Evolutionary conservation across 2,113 vertebrate genomes (phyloP), one percentile per base, ranked within the genome.

Genomic region (Micromys minutus): DNA sequence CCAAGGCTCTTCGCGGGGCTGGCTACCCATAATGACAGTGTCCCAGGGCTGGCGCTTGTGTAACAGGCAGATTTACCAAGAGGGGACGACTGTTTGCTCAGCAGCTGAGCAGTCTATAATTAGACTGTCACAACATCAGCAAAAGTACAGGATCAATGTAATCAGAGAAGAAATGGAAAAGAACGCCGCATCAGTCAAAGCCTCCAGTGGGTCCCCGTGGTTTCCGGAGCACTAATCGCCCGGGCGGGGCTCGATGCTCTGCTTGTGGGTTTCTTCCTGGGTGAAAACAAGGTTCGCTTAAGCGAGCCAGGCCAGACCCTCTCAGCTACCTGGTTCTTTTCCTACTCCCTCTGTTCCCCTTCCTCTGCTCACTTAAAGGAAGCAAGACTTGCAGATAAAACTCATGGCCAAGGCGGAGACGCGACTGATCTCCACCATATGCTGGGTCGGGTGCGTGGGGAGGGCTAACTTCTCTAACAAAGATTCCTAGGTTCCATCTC

Each of bases 111-210:
- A 94, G 96, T 95, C 97, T 98, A 97, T 97, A 98, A 98, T 98
- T 98, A 98, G 96, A 95, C 96, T 94, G 96, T 97, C 97, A 97
- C 95, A 97, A 90, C 96, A 93, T 97, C 97, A 98, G 97, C 97
- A 96, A 94, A 98, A 98, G 96, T 95, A 93, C 92, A 92, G 94
- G 96, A 97, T 97, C 97, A 87, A 97, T 96, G 96, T 98, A 98
- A 98, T 96, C 93, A 97, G 95, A 98, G 97, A 97, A 97, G 97
- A 97, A 92, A 96, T 97, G 97, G 97, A 97, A 97, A 97, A 97
- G 94, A 96, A 96, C 65, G 96, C 85, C 3, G 76, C 96, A 95
- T 94, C 97, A 24, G 87, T 63, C 81, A 95, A 52, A 89, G 93
- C 94, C 95, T 96, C 96, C 96, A 88, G 85, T 42, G 91, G 94